Conservation (phyloP, 2,797 vertebrate species). For the Ceryle rudis region DNA sequence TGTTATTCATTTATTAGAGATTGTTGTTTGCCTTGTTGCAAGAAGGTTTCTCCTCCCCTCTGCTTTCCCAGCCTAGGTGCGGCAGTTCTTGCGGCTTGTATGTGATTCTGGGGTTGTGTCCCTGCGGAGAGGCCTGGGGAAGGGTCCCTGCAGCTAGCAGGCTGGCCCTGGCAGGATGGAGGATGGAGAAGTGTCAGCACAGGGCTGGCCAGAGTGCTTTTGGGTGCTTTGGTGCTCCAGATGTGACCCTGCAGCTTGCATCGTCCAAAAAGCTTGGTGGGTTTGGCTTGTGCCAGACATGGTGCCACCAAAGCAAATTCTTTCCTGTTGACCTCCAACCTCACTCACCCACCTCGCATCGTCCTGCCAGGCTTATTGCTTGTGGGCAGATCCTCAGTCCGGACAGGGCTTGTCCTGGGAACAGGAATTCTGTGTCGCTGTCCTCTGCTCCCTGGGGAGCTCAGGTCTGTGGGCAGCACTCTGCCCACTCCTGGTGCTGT, state of each 20-base stretch:
- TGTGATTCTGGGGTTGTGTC: fast-evolving
- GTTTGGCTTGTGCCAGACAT: background rate
- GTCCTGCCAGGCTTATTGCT: background rate
- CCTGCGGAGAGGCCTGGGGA: fast-evolving
- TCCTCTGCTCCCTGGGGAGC: background rate
- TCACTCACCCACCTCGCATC: background rate
- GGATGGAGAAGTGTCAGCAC: background rate
- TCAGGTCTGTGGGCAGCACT: background rate
- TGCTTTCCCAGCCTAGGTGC: background rate
- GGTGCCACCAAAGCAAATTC: background rate
- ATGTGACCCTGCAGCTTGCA: background rate
- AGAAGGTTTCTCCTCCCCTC: background rate
- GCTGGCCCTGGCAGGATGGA: fast-evolving
- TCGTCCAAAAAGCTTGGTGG: background rate
- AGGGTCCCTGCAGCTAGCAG: background rate
- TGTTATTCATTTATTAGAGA: conserved; percentile 36
- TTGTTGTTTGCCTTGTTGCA: background rate
- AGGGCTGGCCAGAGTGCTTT: fast-evolving
- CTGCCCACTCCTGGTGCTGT: background rate
- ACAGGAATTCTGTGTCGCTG: background rate
- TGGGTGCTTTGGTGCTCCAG: background rate
- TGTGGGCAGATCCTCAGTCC: fast-evolving
- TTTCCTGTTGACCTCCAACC: background rate
- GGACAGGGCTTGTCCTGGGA: background rate
- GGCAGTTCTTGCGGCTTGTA: background rate